These are phyloP conservation scores for Enteromius argenteus DNA, from an alignment of 2,797 vertebrate species.

Conservation along the genomic window DNA sequence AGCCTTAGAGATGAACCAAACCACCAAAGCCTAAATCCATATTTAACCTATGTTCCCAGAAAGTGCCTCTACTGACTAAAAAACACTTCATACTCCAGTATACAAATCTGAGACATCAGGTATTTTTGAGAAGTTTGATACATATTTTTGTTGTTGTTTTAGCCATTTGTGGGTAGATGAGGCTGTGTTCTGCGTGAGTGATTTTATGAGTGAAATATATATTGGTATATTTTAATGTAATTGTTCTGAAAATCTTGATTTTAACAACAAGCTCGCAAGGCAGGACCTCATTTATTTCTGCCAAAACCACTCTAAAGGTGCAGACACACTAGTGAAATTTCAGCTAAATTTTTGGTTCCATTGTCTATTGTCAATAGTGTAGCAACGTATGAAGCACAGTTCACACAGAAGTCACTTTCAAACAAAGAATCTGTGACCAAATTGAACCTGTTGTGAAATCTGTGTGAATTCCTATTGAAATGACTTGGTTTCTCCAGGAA, in stretches of 20 bases:
- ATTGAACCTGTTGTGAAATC: background rate
- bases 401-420: background rate
- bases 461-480: background rate
- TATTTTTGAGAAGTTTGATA: background rate
- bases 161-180: background rate
- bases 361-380: background rate
- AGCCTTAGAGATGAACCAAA: conserved; percentile 68
- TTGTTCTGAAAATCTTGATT: conserved; percentile 20
- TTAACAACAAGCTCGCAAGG: background rate
- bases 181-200: background rate
- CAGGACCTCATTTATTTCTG: conserved; percentile 6
- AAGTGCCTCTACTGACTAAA: background rate
- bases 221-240: background rate
- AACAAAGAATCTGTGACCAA: background rate
- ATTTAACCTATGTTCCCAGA: background rate
- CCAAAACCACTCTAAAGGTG: background rate
- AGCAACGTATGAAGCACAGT: background rate
- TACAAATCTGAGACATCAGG: background rate
- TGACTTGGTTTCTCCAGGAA: background rate
- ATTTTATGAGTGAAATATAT: background rate
- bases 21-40: conserved; percentile 57
- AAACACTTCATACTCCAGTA: conserved; percentile 1
- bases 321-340: background rate
- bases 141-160: background rate
- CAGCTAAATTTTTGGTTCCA: background rate